Conservation (phyloP, 2,888 invertebrate genomes). For the Nezara viridula region DNA sequence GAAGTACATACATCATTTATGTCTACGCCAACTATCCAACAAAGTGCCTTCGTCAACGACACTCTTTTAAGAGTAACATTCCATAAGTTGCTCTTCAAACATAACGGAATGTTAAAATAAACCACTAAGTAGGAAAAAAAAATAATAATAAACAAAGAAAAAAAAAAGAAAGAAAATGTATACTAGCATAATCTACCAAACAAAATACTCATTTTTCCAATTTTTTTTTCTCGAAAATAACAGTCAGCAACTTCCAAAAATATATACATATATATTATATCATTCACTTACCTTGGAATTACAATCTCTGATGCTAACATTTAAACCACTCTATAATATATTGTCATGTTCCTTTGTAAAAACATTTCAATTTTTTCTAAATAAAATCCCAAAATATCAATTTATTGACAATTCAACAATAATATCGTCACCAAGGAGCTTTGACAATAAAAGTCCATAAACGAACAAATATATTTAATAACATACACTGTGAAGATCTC, state of each 20-base stretch:
- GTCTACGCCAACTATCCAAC: background rate
- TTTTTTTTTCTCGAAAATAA: background rate
- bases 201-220: background rate
- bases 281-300: constrained; percentile 35
- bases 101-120: background rate
- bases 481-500: background rate
- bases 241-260: background rate
- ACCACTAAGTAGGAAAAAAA: background rate
- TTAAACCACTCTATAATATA: background rate
- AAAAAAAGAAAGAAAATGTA: constrained; percentile 47
- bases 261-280: background rate
- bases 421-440: background rate
- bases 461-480: background rate
- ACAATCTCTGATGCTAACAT: background rate
- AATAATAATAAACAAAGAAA: background rate
- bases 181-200: constrained; percentile 24
- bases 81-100: background rate
- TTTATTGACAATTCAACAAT: background rate
- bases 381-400: background rate
- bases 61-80: background rate
- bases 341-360: background rate
- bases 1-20: constrained; percentile 26
- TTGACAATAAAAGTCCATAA: background rate
- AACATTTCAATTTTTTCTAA: background rate
- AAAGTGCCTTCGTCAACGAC: background rate